Base-by-base conservation (phyloP, 2,888 invertebrate species). In the Drosophila neotestacea region DNA sequence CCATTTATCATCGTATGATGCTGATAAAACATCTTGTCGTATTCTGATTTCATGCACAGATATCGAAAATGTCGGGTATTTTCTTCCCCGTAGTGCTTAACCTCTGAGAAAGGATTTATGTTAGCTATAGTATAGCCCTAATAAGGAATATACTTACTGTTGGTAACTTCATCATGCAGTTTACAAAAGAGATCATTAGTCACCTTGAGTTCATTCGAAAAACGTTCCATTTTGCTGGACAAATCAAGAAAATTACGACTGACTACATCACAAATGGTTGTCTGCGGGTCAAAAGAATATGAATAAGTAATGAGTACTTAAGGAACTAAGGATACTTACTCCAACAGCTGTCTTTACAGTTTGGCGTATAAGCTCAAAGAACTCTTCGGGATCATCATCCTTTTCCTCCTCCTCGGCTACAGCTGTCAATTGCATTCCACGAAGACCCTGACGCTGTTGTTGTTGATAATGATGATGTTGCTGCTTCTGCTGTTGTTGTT, bases 21-120 rank as follows among this genome's bases (percentile, higher is more conserved):
- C 61, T 92, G 91, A 51, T 91, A 92, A 63, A 91, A 92, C 92
- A 92, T 92, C 61, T 92, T 92, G 39, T 92, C 92, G 59, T 92
- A 92, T 69, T 92, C 92, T 0, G 92, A 91, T 60, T 92, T 92
- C 92, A 92, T 92, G 81, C 93, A 92, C 6, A 92, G 82, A 56
- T 92, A 92, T 3, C 91, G 90, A 65, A 92, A 92, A 32, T 92
- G 92, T 1, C 91, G 88, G 0, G 90, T 90, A 28, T 91, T 91
- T 72, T 92, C 92, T 64, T 92, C 92, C 6, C 92, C 92, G 47
- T 91, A 92, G 32, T 91, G 91, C 3, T 77, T 73, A 0, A 92
- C 79, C 81, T 90, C 92, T 92, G 79, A 0, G 16, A 28, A 51
- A n/a, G 10, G 11, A n/a, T 38, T 36, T 5, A 2, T 10, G 1